Percentiles rank a stretch among this genome's conserved stretches.
These are phyloP conservation scores for Drosophila neocordata DNA, from an alignment of 1,140 invertebrate genomes.

Conservation along the genomic window DNA sequence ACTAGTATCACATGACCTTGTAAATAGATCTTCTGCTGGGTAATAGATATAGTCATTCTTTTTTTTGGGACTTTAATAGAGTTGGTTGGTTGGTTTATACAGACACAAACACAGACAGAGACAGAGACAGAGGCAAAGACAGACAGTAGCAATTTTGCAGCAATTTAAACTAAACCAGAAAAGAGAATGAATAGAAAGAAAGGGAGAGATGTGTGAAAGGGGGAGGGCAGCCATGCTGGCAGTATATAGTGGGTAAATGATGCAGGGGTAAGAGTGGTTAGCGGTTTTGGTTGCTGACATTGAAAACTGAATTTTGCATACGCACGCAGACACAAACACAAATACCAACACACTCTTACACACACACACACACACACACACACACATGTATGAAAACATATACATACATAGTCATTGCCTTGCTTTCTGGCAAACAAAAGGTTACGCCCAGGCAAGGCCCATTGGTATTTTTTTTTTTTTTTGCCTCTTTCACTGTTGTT, in stretches of 20 bases:
- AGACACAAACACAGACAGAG: too few species aligned
- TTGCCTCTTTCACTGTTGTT: slow-evolving; percentile 39
- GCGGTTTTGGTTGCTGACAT: slow-evolving; percentile 62
- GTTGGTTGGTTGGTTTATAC: too few species aligned
- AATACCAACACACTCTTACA: slow-evolving; percentile 10
- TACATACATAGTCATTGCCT: slow-evolving; percentile 2
- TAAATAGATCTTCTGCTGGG: too few species aligned
- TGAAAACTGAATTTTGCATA: slow-evolving; percentile 67
- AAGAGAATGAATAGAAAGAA: too few species aligned
- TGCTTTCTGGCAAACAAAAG: slow-evolving; percentile 61
- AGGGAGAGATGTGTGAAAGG: not conserved
- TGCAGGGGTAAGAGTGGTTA: not conserved
- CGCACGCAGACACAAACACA: slow-evolving; percentile 38
- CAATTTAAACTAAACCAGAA: too few species aligned
- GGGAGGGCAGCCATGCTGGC: not conserved
- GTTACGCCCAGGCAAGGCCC: slow-evolving; percentile 61
- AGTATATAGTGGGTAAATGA: not conserved
- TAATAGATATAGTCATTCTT: too few species aligned
- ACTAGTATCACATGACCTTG: too few species aligned
- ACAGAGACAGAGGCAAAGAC: too few species aligned
- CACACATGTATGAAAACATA: slow-evolving; percentile 23
- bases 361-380: slow-evolving; percentile 15
- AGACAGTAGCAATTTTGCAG: too few species aligned
- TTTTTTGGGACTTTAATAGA: too few species aligned
- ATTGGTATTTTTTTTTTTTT: slow-evolving; percentile 36